These are phyloP conservation scores for Piscicola geometra DNA, from an alignment of 2,888 invertebrate species.

Conservation along the genomic window DNA sequence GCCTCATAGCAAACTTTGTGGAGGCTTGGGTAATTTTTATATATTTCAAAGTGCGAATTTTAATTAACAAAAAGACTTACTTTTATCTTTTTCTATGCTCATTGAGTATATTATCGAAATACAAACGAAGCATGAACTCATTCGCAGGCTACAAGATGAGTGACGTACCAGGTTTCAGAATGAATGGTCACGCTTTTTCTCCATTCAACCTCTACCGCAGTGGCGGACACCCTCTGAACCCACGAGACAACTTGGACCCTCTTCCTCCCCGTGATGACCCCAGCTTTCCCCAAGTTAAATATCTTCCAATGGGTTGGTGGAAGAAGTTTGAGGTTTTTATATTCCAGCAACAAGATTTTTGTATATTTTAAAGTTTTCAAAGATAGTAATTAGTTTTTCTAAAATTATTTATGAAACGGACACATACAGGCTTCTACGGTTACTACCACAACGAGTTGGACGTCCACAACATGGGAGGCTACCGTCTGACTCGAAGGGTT, in stretches of 20 bases:
- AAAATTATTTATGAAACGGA: no score
- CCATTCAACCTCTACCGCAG: constrained; percentile 46
- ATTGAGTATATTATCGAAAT: no score
- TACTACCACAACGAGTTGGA: constrained; percentile 47
- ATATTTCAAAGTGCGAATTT: no score
- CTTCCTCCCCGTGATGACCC: constrained; percentile 45
- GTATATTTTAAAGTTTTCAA: no score
- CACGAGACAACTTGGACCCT: constrained; percentile 45
- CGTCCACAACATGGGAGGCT: constrained; percentile 45
- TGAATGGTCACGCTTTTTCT: constrained; percentile 45
- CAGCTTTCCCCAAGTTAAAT: constrained; percentile 41
- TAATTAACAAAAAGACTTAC: no score
- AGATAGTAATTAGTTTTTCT: no score
- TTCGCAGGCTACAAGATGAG: constrained; percentile 33
- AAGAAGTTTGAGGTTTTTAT: no score
- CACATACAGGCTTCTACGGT: constrained; percentile 46
- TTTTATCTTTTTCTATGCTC: no score
- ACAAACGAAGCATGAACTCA: not conserved
- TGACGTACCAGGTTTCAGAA: constrained; percentile 41
- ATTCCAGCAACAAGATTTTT: no score
- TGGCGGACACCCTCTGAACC: constrained; percentile 44
- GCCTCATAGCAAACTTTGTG: constrained; percentile 42
- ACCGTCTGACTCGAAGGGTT: constrained; percentile 39
- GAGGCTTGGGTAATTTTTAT: constrained; percentile 43
- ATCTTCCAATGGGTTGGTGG: not conserved